Evolutionary conservation across 1,140 invertebrate species (phyloP), one percentile per base, ranked within the genome.

Genomic region (Tyrophagus putrescentiae): DNA sequence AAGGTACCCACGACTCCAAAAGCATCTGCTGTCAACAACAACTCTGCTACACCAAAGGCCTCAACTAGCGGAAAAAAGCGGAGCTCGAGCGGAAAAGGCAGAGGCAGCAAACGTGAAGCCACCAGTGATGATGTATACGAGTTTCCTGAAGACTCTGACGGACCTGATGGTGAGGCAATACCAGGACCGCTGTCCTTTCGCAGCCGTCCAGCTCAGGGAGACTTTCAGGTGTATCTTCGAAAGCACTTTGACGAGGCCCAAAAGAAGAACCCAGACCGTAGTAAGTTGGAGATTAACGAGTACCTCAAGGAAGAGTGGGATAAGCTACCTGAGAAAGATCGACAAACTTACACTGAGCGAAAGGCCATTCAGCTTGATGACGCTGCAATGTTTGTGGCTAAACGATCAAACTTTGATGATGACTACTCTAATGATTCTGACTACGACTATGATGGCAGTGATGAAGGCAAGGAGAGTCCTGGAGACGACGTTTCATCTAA

Each of bases 291-390:
- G 39, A 60, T 74, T 3, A 63, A 68, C 29, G 66, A 70, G 28
- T 67, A 65, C 33, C 64, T 73, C 28, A 60, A 67, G 53, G 66
- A 70, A 57, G 68, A 72, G 54, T 75, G 73, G 73, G 66, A 65
- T 41, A 66, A 66, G 62, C 67, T 73, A 66, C 67, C 64, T 52
- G 67, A 70, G 11, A 69, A 71, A 52, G 67, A 71, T 52, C 68
- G 67, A 44, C 42, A 61, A 1, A 33, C 39, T 54, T 65, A 64
- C 57, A 29, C 36, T 1, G 57, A 59, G 25, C 34, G 57, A 59
- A 59, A 59, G 27, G 29, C 48, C 29, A 31, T 57, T n/a, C 29
- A 39, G 18, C 41, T 44, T 31, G 48, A 41, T 23, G 52, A 61
- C 18, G 42, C 33, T 25, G 48, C 42, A 33, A 54, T 54, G 52